Evolutionary conservation across 2,113 vertebrate species (phyloP).

Genomic region (Entelurus aequoreus): DNA sequence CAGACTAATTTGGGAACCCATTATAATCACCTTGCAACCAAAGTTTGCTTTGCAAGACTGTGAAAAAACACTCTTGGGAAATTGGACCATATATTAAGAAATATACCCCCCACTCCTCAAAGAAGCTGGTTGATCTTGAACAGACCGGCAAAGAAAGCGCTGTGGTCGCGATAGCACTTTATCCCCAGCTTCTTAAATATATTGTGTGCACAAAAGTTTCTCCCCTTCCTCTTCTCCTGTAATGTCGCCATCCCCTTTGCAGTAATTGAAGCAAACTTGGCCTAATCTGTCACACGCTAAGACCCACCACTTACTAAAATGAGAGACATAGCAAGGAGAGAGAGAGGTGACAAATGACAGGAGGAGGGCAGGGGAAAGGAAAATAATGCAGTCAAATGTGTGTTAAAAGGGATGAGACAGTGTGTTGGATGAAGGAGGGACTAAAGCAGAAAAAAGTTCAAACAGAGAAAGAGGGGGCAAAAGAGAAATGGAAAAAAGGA

Average conservation of each 20-base stretch:
- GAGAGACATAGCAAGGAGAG: slow-evolving; percentile 55
- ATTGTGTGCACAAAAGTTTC: slow-evolving; percentile 78
- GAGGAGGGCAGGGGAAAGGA: slow-evolving; percentile 41
- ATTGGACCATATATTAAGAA: slow-evolving; percentile 52
- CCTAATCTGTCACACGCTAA: slow-evolving; percentile 76
- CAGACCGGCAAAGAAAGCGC: slow-evolving; percentile 51
- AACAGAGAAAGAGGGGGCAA: slow-evolving; percentile 51
- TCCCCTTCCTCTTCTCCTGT: slow-evolving; percentile 57
- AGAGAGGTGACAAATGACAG: slow-evolving; percentile 45
- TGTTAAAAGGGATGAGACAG: slow-evolving; percentile 56
- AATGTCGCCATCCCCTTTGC: slow-evolving; percentile 66
- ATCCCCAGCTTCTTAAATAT: slow-evolving; percentile 86
- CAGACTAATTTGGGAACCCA: slow-evolving; percentile 39
- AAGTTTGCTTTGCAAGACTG: slow-evolving; percentile 51
- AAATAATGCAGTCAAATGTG: slow-evolving; percentile 51
- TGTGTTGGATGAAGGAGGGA: slow-evolving; percentile 63
- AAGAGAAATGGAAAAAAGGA: slow-evolving; percentile 36
- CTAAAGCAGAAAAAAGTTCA: slow-evolving; percentile 66
- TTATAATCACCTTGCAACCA: slow-evolving; percentile 40
- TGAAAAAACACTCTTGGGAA: slow-evolving; percentile 49
- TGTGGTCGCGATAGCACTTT: slow-evolving; percentile 55
- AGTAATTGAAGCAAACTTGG: slow-evolving; percentile 79
- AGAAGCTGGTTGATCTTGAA: slow-evolving; percentile 49
- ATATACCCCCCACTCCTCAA: slow-evolving; percentile 21
- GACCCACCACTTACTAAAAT: slow-evolving; percentile 74